Evolutionary conservation across 2,888 invertebrate genomes (phyloP).

Genomic region (Drosophila mayaguana): DNA sequence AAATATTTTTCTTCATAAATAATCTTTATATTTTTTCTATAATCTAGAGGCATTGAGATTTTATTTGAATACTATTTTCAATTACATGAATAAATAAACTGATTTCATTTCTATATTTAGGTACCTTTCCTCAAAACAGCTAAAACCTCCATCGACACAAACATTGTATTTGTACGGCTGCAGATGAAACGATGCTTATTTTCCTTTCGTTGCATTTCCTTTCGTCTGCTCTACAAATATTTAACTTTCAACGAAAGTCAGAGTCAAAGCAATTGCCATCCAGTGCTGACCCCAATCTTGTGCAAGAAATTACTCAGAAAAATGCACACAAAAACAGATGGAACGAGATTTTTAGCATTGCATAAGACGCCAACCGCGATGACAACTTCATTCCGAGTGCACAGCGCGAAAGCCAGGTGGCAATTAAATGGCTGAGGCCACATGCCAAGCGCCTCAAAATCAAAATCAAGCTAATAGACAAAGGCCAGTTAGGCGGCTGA

Average conservation of each 20-base stretch:
- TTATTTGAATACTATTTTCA: background rate
- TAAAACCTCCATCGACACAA: constrained; percentile 17
- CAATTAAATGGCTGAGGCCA: constrained; percentile 50
- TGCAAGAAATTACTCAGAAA: constrained; percentile 55
- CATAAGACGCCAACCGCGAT: constrained; percentile 54
- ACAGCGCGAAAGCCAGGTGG: constrained; percentile 50
- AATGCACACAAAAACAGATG: constrained; percentile 51
- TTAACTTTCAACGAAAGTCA: constrained; percentile 79
- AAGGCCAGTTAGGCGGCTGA: constrained; percentile 40
- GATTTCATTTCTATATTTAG: background rate
- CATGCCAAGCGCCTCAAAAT: constrained; percentile 47
- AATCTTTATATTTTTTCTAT: too few species aligned
- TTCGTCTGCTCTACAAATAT: constrained; percentile 74
- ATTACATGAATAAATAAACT: background rate
- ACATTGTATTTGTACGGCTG: constrained; percentile 58
- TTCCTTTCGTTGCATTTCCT: constrained; percentile 77
- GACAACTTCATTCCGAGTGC: constrained; percentile 62
- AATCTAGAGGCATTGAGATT: background rate
- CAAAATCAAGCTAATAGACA: constrained; percentile 26
- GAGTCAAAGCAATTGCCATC: constrained; percentile 53
- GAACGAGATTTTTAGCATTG: constrained; percentile 68
- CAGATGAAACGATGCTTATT: constrained; percentile 38
- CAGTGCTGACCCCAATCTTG: constrained; percentile 68
- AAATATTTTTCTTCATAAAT: background rate
- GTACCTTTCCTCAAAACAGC: too few species aligned